Conservation (phyloP, 53 echinoderm and acorn worm species). For the Echinometra lucunter region DNA sequence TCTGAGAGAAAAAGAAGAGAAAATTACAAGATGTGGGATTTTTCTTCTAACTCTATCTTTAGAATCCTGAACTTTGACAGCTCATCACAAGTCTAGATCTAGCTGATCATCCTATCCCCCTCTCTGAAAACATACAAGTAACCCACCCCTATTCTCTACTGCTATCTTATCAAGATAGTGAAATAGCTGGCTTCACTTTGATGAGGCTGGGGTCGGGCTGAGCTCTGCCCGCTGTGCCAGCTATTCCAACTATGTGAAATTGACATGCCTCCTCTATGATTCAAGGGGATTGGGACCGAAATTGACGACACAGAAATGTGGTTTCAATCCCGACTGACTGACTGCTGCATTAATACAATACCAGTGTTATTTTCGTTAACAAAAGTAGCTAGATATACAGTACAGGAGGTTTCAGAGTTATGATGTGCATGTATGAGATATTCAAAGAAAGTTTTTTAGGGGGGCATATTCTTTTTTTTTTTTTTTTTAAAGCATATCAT, state of each 20-base stretch:
- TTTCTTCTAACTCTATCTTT: neutral
- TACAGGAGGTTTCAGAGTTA: neutral
- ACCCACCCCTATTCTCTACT: neutral
- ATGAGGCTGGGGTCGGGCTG: constrained; percentile 13
- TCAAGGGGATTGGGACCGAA: constrained; percentile 48
- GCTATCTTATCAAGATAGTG: constrained; percentile 58
- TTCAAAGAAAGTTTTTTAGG: neutral
- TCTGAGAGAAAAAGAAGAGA: neutral
- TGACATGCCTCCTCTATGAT: constrained; percentile 59
- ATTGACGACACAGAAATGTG: constrained; percentile 58
- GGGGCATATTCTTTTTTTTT: neutral
- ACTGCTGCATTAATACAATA: neutral
- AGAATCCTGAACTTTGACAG: neutral
- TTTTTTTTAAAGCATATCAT: too few relatives aligned
- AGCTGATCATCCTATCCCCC: neutral
- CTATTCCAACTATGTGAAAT: constrained; percentile 59
- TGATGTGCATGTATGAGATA: neutral
- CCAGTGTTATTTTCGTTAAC: neutral
- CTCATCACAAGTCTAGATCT: neutral
- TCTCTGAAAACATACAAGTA: neutral
- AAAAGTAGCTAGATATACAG: neutral
- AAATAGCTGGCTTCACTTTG: constrained; percentile 14
- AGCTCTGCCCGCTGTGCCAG: constrained; percentile 6
- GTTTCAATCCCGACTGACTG: constrained; percentile 53
- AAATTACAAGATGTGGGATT: neutral